Evolutionary conservation across 1,140 invertebrate genomes (phyloP), one percentile per base, ranked within the genome.

Genomic region (Atta texana): DNA sequence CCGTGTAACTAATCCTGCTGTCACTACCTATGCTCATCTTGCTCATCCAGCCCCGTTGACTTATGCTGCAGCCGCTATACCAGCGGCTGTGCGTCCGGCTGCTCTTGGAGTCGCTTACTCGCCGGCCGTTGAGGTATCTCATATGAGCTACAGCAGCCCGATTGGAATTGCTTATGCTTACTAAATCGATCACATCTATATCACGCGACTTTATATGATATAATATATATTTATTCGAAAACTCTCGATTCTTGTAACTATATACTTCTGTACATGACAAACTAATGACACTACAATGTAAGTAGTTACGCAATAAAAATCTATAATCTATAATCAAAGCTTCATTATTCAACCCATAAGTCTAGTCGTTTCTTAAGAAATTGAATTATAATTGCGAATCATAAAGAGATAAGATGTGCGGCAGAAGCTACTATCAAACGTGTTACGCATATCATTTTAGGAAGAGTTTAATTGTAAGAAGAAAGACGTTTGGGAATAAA

Each of bases 41-140:
- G 93, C 93, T 49, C 89, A 93, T 24, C 55, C 91, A 2, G 93
- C 92, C n/a, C 87, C 91, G 0, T 68, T 82, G 31, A 39, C 80
- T 34, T 86, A 87, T 5, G 63, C 88, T 21, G 89, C 92, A 2
- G 89, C 92, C 49, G 89, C 91, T 31, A 51, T 87, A 31, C 85
- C 66, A 57, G 77, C 88, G 8, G 91, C 89, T 14, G 89, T 90
- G 4, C 90, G 84, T 8, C 86, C 89, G 34, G 77, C 86, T 44
- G 85, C 92, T 39, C 92, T 93, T 24, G 93, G 93, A 34, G 92
- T 94, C 31, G 95, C 96, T 0, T 97, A 97, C 92, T 97, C 96
- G 2, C 96, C 97, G 31, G 96, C 97, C 5, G 96, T 97, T 4
- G 96, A 96, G 24, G 97, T 97, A 0, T 96, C 96, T 16, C 97